phyloP scores from a whole-genome alignment of 35 echinoderm and acorn worm species.

The Apostichopus japonicus region DNA sequence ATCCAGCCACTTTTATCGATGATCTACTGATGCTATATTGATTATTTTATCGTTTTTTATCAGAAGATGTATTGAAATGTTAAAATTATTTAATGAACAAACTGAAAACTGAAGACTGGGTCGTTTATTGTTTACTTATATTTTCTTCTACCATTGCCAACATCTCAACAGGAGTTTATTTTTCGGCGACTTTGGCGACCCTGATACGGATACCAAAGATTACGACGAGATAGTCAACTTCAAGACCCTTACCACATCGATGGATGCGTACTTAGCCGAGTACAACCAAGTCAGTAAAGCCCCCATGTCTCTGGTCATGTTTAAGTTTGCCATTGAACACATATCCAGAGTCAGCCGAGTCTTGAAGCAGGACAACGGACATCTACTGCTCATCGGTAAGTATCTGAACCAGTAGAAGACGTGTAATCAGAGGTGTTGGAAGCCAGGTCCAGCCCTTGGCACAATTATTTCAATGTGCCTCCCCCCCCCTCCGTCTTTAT shows the following conservation, averaged over 20 bases:
- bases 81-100: too few species aligned
- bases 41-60: too few species aligned
- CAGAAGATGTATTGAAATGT: too few species aligned
- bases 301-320: constrained; percentile 98
- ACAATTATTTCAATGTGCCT: too few species aligned
- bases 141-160: neutral
- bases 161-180: constrained; percentile 74
- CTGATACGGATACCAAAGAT: constrained; percentile 75
- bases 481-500: too few species aligned
- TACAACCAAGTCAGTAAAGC: constrained; percentile 98
- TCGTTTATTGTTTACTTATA: neutral
- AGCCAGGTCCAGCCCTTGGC: too few species aligned
- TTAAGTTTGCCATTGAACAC: constrained; percentile 99
- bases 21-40: too few species aligned
- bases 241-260: constrained; percentile 73
- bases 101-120: too few species aligned
- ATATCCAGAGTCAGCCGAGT: constrained; percentile 94
- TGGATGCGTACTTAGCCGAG: constrained; percentile 87
- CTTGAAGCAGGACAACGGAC: constrained; percentile 97
- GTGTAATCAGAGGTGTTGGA: too few species aligned
- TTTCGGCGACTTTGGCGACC: constrained; percentile 95
- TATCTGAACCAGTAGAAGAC: neutral
- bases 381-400: constrained; percentile 90
- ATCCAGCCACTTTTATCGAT: too few species aligned
- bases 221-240: constrained; percentile 94